Evolutionary conservation across 2,888 invertebrate genomes (phyloP).

Genomic region (Therioaphis trifolii): DNA sequence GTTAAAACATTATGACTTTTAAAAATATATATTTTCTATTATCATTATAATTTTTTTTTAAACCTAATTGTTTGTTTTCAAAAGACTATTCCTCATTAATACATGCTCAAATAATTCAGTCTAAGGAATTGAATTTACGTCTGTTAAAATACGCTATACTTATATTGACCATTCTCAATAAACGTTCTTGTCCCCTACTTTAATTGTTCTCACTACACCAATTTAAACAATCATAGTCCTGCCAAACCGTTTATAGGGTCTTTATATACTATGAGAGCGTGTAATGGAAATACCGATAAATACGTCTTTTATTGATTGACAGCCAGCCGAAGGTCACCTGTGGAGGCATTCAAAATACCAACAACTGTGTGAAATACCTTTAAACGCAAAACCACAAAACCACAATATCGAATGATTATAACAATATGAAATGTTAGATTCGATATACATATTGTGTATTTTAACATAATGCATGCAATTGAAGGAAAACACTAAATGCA

Average conservation of each 20-base stretch:
- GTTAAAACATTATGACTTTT: too few relatives aligned
- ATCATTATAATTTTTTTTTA: too few relatives aligned
- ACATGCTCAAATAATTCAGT: too few relatives aligned
- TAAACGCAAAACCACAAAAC: constrained; percentile 27
- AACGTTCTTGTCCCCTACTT: constrained; percentile 5
- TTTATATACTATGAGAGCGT: constrained; percentile 41
- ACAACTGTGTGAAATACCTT: constrained; percentile 49
- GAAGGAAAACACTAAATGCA: too few relatives aligned
- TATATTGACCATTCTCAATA: constrained; percentile 24
- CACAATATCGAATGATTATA: constrained; percentile 25
- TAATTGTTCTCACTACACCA: constrained; percentile 40
- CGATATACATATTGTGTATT: not conserved
- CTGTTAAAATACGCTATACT: not conserved
- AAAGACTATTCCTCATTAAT: too few relatives aligned
- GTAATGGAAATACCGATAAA: constrained; percentile 56
- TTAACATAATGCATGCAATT: constrained; percentile 54
- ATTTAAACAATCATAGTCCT: constrained; percentile 31
- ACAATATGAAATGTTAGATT: constrained; percentile 25
- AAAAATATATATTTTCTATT: too few relatives aligned
- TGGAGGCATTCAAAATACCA: constrained; percentile 49
- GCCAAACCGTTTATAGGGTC: constrained; percentile 16
- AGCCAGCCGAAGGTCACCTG: constrained; percentile 51
- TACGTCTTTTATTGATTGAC: constrained; percentile 50
- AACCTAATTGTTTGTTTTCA: too few relatives aligned
- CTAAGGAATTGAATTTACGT: too few relatives aligned